Percentiles rank a stretch among this genome's conserved stretches.
These are phyloP conservation scores for Chymomyza caudatula DNA, from an alignment of 2,888 invertebrate genomes.

Conservation along the genomic window DNA sequence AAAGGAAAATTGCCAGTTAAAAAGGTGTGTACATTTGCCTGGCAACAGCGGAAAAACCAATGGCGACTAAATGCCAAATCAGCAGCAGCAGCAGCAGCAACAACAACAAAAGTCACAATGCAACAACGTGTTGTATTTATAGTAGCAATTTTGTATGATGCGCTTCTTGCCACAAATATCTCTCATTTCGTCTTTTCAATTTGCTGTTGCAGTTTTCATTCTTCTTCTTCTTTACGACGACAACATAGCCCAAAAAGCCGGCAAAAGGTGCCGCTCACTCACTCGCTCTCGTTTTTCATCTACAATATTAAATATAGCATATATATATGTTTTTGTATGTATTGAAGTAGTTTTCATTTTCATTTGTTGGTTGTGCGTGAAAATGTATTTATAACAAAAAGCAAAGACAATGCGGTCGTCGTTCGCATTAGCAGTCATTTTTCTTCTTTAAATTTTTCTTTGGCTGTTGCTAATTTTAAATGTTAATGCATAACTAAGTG, in stretches of 20 bases:
- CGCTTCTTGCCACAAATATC: no score
- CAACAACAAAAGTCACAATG: slow-evolving; percentile 3
- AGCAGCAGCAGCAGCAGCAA: slow-evolving; percentile 14
- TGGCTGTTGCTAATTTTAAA: slow-evolving; percentile 65
- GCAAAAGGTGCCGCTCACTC: slow-evolving; percentile 10
- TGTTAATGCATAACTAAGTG: slow-evolving; percentile 38
- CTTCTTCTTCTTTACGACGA: slow-evolving; percentile 9
- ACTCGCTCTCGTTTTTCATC: slow-evolving; percentile 36
- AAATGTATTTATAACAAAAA: not conserved
- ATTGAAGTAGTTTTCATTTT: not conserved
- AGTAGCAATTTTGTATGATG: slow-evolving; percentile 53
- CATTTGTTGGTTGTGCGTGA: not conserved
- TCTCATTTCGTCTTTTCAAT: not conserved
- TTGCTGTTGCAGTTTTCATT: slow-evolving; percentile 20
- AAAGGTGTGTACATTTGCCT: slow-evolving; percentile 27
- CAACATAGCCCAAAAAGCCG: no score
- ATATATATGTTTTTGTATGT: slow-evolving; percentile 29
- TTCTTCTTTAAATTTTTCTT: slow-evolving; percentile 54
- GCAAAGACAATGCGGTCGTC: slow-evolving; percentile 50
- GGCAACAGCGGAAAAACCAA: slow-evolving; percentile 43
- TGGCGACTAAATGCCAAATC: slow-evolving; percentile 24
- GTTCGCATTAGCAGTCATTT: slow-evolving; percentile 6
- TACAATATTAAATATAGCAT: slow-evolving; percentile 51
- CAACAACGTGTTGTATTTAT: slow-evolving; percentile 30
- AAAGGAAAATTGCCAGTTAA: slow-evolving; percentile 21